Base-by-base conservation (phyloP, 2,888 invertebrate genomes). In the Leptothorax acervorum region DNA sequence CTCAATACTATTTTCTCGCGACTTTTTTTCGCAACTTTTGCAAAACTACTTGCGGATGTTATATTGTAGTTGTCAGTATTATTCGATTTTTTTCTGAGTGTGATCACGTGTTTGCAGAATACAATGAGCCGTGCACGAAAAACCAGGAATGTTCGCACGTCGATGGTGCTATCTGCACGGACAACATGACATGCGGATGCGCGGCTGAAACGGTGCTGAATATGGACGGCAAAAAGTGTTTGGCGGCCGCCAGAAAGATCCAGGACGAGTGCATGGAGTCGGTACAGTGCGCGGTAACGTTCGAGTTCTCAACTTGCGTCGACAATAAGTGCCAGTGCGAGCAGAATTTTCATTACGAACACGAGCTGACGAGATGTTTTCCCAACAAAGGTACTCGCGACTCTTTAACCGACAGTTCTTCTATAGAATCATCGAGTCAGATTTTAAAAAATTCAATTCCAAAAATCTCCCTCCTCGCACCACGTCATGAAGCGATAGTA, bases 91-190 rank as follows among this genome's bases (percentile, higher is more conserved):
- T 23, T 2, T 31, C 18, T 39, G 15, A 28, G 2, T 65, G 1
- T 45, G 53, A 60, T 48, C 12, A 60, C 9, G 12, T 42, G 12
- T 42, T 39, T 39, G 28, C n/a, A 93, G 93, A 42, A 8, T 82
- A 91, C 15, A 88, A 87, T 8, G 57, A 86, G 0, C 0, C 48
- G 1, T 91, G 92, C 73, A 71, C 48, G n/a, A 63, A 31, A 18
- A 51, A 75, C 2, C 78, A 92, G 31, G 91, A 93, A 42, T 93
- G 93, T 55, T 81, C 76, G 15, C 84, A 86, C 35, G 82, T 90
- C 0, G 51, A 70, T 0, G 84, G 83, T n/a, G 90, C 90, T 3
- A 63, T 75, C 1, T 93, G 93, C 78, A 88, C 85, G 45, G 65
- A 88, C 0, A 60, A 68, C 5, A 42, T 62, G 6, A 15, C 71